These are phyloP conservation scores for Carollia perspicillata DNA, from an alignment of 2,113 vertebrate species.

Conservation along the genomic window DNA sequence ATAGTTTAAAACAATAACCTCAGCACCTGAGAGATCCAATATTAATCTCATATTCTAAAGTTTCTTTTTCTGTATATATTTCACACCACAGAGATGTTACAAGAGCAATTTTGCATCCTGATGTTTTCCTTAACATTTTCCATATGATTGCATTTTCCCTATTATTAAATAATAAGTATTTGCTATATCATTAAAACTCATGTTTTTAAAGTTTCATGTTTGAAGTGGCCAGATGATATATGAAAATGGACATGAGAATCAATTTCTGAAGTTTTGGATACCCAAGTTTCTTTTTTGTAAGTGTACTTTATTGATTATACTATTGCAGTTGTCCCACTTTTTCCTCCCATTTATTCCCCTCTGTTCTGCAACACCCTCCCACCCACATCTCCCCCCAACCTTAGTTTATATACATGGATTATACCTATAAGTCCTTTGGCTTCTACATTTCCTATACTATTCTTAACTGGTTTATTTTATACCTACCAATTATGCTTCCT, in stretches of 20 bases:
- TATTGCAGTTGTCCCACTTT: too few relatives aligned
- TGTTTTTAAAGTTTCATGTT: neutral
- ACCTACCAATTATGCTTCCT: too few relatives aligned
- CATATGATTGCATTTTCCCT: neutral
- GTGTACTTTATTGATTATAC: too few relatives aligned
- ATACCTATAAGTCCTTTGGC: too few relatives aligned
- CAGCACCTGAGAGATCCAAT: neutral
- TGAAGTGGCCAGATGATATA: neutral
- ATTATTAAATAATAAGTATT: neutral
- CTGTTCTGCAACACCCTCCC: too few relatives aligned
- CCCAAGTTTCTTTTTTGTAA: neutral
- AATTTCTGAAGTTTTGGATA: neutral
- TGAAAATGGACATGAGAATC: neutral
- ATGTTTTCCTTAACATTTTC: neutral
- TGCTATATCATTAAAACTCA: neutral
- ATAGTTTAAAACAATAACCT: neutral
- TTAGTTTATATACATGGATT: too few relatives aligned
- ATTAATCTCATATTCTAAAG: neutral
- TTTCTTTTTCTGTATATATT: neutral
- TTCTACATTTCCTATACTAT: too few relatives aligned
- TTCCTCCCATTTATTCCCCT: too few relatives aligned
- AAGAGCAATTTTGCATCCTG: neutral
- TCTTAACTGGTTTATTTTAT: too few relatives aligned
- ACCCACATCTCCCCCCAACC: too few relatives aligned
- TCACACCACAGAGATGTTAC: neutral